Base-by-base conservation (phyloP, 2,888 invertebrate species). In the Ischnura elegans region DNA sequence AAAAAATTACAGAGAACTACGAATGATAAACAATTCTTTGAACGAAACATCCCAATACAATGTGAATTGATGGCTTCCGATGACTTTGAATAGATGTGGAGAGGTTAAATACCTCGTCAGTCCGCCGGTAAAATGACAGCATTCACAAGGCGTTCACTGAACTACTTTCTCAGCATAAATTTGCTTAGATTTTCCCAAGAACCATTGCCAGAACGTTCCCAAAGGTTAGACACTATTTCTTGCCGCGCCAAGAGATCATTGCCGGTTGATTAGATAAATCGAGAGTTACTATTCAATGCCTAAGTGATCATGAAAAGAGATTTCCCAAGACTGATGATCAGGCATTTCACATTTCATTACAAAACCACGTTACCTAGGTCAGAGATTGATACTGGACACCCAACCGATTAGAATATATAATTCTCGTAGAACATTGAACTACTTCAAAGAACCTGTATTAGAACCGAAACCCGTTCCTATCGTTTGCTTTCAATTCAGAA, bases 391-490 rank as follows among this genome's bases (percentile, higher is more conserved):
- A 29, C 61, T 76, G 5, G 3, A 21, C 5, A 61, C 25, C 25
- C 29, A 76, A 76, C 36, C 36, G 29, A 76, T 76, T 76, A 36
- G 25, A 76, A 76, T 29, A 76, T 76, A 76, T 76, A 76, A 76
- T 61, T 61, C 61, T n/a, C n/a, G 0, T 2, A 4, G 76, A 76
- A 76, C 76, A 76, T 76, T 76, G 76, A 36, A 76, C 76, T 76
- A 76, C 76, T 76, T 76, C n/a, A 36, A 36, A 36, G 76, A 76
- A 76, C 76, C 76, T 36, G 76, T 76, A 76, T 76, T 76, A 76
- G 76, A 36, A 4, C 36, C 76, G 29, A 36, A 76, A 76, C 76
- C 76, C 10, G 76, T 76, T 76, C 76, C 76, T 10, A 76, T 76
- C 76, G 76, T 76, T 76, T 61, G 29, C 29, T 76, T 76, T 76